phyloP scores from a whole-genome alignment of 92 coral and sea anemone genomes.

The Nematostella vectensis region DNA sequence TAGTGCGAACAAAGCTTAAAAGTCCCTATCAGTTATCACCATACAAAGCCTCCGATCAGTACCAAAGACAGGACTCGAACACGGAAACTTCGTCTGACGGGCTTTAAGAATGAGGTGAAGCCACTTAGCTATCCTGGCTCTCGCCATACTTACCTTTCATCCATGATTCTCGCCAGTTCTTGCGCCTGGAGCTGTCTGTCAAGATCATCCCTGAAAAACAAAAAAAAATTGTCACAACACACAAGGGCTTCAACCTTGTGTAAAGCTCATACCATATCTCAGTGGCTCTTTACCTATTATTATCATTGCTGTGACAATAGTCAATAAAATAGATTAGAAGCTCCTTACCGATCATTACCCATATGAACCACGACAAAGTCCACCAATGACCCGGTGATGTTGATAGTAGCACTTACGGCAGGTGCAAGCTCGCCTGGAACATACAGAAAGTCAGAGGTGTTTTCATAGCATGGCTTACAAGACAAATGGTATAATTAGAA shows the following conservation, averaged over 20 bases:
- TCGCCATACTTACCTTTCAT: constrained; percentile 69
- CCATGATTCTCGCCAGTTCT: constrained; percentile 75
- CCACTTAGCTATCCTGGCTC: no score
- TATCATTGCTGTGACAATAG: no score
- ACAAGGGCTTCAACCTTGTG: not conserved
- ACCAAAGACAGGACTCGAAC: no score
- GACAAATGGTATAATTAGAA: no score
- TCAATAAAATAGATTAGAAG: no score
- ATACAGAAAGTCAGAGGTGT: not conserved
- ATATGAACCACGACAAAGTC: constrained; percentile 88
- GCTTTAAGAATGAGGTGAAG: no score
- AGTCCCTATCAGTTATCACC: no score
- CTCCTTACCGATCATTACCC: constrained; percentile 96
- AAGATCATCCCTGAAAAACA: constrained; percentile 59
- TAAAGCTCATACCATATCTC: no score
- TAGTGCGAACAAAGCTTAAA: no score
- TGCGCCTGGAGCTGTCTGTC: constrained; percentile 88
- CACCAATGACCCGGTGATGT: constrained; percentile 76
- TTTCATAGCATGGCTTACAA: not conserved
- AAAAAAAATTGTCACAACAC: not conserved
- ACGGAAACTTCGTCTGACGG: no score
- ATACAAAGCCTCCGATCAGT: no score
- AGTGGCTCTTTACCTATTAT: no score
- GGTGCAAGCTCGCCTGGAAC: constrained; percentile 89
- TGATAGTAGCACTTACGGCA: constrained; percentile 89